Conservation (phyloP, 2,797 vertebrate genomes). For the Triplophysa yarkandensis region DNA sequence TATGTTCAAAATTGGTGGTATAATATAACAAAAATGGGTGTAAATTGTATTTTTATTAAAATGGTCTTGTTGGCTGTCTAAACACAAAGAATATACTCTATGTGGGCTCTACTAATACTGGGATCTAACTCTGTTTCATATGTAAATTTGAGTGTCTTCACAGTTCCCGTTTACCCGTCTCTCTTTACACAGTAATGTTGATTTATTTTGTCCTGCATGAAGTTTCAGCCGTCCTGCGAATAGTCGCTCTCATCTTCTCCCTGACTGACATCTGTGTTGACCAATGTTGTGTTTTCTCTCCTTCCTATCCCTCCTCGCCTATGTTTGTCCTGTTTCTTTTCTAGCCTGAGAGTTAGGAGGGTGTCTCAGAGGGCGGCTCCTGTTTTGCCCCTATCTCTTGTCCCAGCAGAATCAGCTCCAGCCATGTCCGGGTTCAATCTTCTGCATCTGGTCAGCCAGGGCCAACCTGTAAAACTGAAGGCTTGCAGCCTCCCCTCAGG, state of each 20-base stretch:
- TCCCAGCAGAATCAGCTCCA: slow-evolving; percentile 71
- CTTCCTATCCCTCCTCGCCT: slow-evolving; percentile 79
- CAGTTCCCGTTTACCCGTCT: neutral
- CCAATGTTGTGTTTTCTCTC: slow-evolving; percentile 79
- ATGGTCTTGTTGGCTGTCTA: too few relatives aligned
- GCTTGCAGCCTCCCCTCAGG: slow-evolving; percentile 98
- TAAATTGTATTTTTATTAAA: too few relatives aligned
- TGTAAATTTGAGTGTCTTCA: neutral
- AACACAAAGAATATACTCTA: too few relatives aligned
- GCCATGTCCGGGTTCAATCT: slow-evolving; percentile 99
- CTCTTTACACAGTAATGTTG: slow-evolving; percentile 13
- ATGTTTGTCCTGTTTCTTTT: slow-evolving; percentile 73
- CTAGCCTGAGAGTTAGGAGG: slow-evolving; percentile 66
- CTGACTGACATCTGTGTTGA: slow-evolving; percentile 69
- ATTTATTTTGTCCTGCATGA: slow-evolving; percentile 37
- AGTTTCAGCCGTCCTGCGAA: slow-evolving; percentile 22
- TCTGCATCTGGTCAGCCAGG: slow-evolving; percentile 98
- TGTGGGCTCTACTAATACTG: neutral
- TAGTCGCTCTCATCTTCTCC: slow-evolving; percentile 42
- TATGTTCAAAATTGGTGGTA: neutral
- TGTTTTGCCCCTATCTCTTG: slow-evolving; percentile 72
- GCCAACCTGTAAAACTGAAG: slow-evolving; percentile 93
- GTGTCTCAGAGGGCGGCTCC: slow-evolving; percentile 60
- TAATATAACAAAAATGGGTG: neutral
- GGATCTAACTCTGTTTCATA: neutral